A percentile compares a stretch with the other conserved stretches of the same genome.
Evolutionary conservation across 2,113 vertebrate genomes (phyloP).

Genomic region (Eleginops maclovinus): DNA sequence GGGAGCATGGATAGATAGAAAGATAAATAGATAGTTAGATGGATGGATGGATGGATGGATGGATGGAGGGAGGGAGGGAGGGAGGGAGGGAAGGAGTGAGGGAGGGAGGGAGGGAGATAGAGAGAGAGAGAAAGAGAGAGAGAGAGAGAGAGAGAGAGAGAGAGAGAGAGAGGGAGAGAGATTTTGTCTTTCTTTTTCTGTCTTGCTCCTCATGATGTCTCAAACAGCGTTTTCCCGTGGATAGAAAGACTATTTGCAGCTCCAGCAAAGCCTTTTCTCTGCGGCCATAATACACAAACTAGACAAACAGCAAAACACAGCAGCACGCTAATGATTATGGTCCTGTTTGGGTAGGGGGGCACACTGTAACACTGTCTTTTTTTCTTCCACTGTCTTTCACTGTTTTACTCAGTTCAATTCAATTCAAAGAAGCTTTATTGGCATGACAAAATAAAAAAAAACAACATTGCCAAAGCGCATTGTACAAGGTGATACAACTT

Average conservation of each 20-base stretch:
- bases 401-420: not conserved
- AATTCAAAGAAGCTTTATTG: too few relatives aligned
- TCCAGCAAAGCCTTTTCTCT: constrained; percentile 62
- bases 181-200: not conserved
- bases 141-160: not conserved
- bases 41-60: not conserved
- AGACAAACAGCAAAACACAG: constrained; percentile 67
- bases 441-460: too few relatives aligned
- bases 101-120: not conserved
- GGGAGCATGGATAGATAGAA: not conserved
- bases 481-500: too few relatives aligned
- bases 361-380: not conserved
- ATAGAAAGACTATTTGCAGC: constrained; percentile 58
- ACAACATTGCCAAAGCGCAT: too few relatives aligned
- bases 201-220: constrained; percentile 32
- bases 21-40: not conserved
- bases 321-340: constrained; percentile 61
- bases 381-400: constrained; percentile 11
- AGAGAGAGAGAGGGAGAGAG: not conserved
- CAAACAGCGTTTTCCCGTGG: constrained; percentile 22
- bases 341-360: constrained; percentile 33
- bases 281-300: constrained; percentile 50
- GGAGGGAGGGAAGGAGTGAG: not conserved
- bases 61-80: not conserved
- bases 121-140: not conserved